Evolutionary conservation across 1,140 invertebrate species (phyloP).

Genomic region (Papilio aristodemus): DNA sequence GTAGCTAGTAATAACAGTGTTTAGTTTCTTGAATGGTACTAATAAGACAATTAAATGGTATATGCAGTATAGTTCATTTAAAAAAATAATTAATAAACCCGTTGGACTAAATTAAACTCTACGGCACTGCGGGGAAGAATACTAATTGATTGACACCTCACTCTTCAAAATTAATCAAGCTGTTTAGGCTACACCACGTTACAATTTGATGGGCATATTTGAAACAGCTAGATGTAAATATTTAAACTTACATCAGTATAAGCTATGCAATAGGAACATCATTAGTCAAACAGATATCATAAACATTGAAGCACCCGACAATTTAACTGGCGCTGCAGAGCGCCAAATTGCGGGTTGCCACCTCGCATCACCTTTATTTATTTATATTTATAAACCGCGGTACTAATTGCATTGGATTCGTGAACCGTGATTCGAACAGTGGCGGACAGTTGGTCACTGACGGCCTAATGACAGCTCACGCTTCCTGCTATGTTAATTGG

Average conservation of each 20-base stretch:
- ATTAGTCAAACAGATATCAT: slow-evolving; percentile 70
- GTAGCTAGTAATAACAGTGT: not conserved
- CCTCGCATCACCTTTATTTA: slow-evolving; percentile 73
- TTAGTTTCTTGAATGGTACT: not conserved
- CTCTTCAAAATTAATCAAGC: too few relatives aligned
- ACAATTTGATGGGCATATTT: too few relatives aligned
- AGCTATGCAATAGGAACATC: slow-evolving; percentile 53
- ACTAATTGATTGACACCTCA: too few relatives aligned
- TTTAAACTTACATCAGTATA: not conserved
- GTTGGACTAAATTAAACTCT: too few relatives aligned
- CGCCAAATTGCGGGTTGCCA: slow-evolving; percentile 73
- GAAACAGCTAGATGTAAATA: too few relatives aligned
- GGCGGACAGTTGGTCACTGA: slow-evolving; percentile 74
- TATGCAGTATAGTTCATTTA: too few relatives aligned
- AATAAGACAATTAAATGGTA: too few relatives aligned
- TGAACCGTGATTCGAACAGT: slow-evolving; percentile 66
- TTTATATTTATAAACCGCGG: slow-evolving; percentile 74
- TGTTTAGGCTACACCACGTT: too few relatives aligned
- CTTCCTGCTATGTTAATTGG: slow-evolving; percentile 76
- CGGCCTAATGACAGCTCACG: slow-evolving; percentile 72
- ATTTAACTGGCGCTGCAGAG: slow-evolving; percentile 63
- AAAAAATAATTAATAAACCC: too few relatives aligned
- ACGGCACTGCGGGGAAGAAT: too few relatives aligned
- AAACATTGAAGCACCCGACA: slow-evolving; percentile 54
- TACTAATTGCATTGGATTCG: slow-evolving; percentile 71